Evolutionary conservation across 2,113 vertebrate species (phyloP), one percentile per base, ranked within the genome.

Genomic region (Argyrosomus japonicus): DNA sequence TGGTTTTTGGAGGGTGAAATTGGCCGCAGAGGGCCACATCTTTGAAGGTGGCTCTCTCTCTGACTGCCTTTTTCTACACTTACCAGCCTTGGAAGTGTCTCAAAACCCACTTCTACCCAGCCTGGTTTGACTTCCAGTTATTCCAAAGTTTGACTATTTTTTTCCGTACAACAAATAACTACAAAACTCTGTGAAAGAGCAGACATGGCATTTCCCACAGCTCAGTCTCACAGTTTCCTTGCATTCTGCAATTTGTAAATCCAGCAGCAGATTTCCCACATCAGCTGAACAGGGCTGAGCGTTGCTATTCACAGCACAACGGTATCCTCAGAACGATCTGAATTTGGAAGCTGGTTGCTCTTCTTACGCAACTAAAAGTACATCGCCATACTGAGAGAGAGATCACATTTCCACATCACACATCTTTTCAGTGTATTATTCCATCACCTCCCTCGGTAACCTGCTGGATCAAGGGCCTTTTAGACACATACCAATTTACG

Each of bases 151-250:
- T 64, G 68, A 48, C 36, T 19, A 50, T 40, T 43, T 63, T 63
- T 75, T 48, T 75, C 64, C 5, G 21, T 61, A 23, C 14, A 45
- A 27, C 25, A 83, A 73, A 51, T 51, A 54, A 51, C 17, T 47
- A 18, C 1, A 0, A 60, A 61, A 51, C 47, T 71, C 47, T 47
- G 48, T 63, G 65, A 78, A 25, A 61, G 54, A 58, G 32, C 56
- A 79, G 43, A 45, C 45, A 12, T 43, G 67, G 43, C 77, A 63
- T 71, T 79, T 71, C 68, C 50, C 47, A 32, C n/a, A 32, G 57
- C 32, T 23, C 54, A 54, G 63, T 63, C 23, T 54, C 58, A 62
- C 45, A 40, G 21, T 61, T 21, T 17, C 50, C 47, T 23, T 29
- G 47, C 17, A 40, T 53, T 61, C 45, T 1, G 4, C 4, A 1